phyloP scores from a whole-genome alignment of 2,888 invertebrate genomes.

The Athalia rosae region DNA sequence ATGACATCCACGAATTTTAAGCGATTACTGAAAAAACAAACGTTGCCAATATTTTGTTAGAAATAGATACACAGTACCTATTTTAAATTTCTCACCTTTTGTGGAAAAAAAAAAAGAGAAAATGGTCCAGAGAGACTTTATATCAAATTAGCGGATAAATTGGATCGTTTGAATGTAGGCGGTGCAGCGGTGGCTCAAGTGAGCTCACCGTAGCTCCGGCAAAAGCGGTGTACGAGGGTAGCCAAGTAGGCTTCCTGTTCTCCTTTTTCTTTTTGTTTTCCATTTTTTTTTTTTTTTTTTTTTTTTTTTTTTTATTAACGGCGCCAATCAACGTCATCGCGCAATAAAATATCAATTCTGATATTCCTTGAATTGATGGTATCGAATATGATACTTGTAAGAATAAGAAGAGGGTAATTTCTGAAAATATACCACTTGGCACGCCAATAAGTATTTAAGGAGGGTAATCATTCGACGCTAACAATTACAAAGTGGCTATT shows the following conservation, averaged over 20 bases:
- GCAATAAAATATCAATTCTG: slow-evolving; percentile 24
- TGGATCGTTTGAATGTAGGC: slow-evolving; percentile 29
- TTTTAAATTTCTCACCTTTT: neutral
- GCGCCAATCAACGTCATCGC: slow-evolving; percentile 7
- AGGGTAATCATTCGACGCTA: slow-evolving; percentile 12
- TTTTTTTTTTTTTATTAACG: slow-evolving; percentile 6
- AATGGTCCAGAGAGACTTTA: slow-evolving; percentile 9
- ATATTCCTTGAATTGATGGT: slow-evolving; percentile 21
- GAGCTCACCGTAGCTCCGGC: neutral
- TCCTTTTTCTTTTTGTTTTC: too few relatives aligned
- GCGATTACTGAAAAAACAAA: too few relatives aligned
- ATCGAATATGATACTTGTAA: neutral
- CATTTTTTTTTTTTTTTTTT: too few relatives aligned
- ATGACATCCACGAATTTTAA: too few relatives aligned
- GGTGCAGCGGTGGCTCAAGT: slow-evolving; percentile 20
- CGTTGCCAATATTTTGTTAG: too few relatives aligned
- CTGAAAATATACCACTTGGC: neutral
- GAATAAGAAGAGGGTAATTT: neutral
- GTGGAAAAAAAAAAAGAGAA: neutral
- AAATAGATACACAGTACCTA: too few relatives aligned
- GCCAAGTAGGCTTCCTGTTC: neutral
- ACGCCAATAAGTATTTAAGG: neutral
- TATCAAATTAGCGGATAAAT: slow-evolving; percentile 35
- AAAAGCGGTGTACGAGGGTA: slow-evolving; percentile 5
- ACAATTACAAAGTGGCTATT: slow-evolving; percentile 27